phyloP scores from a whole-genome alignment of 2,888 invertebrate genomes.

The Nymphalis urticae region DNA sequence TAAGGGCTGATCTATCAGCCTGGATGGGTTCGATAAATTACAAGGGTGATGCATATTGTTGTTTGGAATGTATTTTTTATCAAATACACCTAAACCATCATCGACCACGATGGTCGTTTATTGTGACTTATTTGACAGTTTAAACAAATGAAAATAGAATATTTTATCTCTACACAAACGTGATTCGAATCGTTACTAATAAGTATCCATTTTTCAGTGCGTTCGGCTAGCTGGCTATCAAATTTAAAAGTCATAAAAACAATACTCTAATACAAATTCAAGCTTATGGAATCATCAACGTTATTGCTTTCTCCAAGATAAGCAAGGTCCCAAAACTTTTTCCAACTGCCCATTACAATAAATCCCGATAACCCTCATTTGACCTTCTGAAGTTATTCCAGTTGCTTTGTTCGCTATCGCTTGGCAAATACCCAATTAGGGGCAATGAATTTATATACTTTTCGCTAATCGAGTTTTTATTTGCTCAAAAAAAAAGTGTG shows the following conservation, averaged over 20 bases:
- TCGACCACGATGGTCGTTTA: too few relatives aligned
- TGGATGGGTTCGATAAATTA: too few relatives aligned
- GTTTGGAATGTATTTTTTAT: too few relatives aligned
- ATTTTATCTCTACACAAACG: too few relatives aligned
- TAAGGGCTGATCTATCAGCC: too few relatives aligned
- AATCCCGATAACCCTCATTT: slow-evolving; percentile 24
- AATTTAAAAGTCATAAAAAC: background rate
- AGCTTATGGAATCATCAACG: background rate
- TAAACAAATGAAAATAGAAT: too few relatives aligned
- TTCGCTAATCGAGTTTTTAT: slow-evolving; percentile 28
- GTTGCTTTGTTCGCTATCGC: slow-evolving; percentile 11
- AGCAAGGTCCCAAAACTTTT: slow-evolving; percentile 7
- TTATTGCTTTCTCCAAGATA: slow-evolving; percentile 8
- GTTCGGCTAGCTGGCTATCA: background rate
- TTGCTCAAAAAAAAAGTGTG: background rate
- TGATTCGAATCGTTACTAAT: background rate
- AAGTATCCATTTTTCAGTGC: background rate
- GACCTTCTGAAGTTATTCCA: slow-evolving; percentile 26
- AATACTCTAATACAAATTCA: background rate
- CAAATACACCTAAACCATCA: too few relatives aligned
- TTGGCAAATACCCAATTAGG: slow-evolving; percentile 33
- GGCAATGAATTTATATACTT: slow-evolving; percentile 18
- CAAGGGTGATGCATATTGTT: too few relatives aligned
- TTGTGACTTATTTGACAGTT: too few relatives aligned
- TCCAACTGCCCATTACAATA: slow-evolving; percentile 19